Evolutionary conservation across 1,140 invertebrate species (phyloP).

Genomic region (Drosophila quadrilineata): DNA sequence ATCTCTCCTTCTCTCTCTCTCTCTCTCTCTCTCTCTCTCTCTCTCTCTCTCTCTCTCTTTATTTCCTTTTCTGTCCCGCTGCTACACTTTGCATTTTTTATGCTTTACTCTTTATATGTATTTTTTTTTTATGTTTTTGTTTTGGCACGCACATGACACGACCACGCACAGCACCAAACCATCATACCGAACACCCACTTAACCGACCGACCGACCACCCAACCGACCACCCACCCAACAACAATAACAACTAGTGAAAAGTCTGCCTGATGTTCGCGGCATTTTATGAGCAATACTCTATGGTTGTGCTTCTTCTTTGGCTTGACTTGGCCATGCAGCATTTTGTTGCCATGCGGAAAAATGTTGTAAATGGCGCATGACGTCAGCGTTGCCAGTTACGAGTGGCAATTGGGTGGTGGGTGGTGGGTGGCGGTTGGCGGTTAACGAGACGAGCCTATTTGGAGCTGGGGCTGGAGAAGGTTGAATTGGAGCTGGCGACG

Average conservation of each 20-base stretch:
- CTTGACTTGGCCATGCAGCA: too few species aligned
- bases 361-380: constrained; percentile 10
- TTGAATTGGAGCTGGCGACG: not conserved
- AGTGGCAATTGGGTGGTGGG: not conserved
- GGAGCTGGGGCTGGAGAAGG: not conserved
- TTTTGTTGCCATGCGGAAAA: constrained; percentile 33
- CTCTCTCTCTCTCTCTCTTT: too few species aligned
- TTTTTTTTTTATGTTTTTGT: too few species aligned
- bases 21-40: too few species aligned
- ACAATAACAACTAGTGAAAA: not conserved
- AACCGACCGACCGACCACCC: not conserved
- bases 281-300: constrained; percentile 5
- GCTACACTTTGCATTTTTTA: too few species aligned
- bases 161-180: not conserved
- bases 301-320: not conserved
- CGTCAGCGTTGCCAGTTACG: not conserved
- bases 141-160: not conserved
- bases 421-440: not conserved
- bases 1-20: not conserved
- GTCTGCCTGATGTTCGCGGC: not conserved
- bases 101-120: too few species aligned
- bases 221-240: not conserved
- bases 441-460: not conserved
- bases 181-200: not conserved
- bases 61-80: too few species aligned